These are phyloP conservation scores for Acanthoscelides obtectus DNA, from an alignment of 2,888 invertebrate genomes.

Conservation along the genomic window DNA sequence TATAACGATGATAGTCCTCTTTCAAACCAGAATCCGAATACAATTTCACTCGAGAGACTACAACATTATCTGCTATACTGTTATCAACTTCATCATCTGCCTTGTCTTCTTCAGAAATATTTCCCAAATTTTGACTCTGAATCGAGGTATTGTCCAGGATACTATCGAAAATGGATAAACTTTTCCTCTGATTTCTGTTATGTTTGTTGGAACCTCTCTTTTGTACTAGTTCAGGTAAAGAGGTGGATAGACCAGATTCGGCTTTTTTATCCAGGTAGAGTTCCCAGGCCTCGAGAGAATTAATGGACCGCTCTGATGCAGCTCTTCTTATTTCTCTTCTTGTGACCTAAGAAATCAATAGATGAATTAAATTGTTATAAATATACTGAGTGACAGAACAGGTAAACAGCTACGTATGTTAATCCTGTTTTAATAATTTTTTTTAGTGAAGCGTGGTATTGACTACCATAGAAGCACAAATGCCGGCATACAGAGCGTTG, in stretches of 20 bases:
- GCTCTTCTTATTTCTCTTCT: constrained; percentile 21
- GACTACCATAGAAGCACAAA: too few relatives aligned
- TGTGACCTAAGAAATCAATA: background rate
- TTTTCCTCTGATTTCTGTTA: constrained; percentile 26
- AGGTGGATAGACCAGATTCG: background rate
- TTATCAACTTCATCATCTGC: background rate
- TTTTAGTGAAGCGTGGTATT: too few relatives aligned
- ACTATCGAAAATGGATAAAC: constrained; percentile 30
- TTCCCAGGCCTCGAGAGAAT: constrained; percentile 31
- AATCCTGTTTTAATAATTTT: too few relatives aligned
- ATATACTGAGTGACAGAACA: too few relatives aligned
- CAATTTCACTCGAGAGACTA: background rate
- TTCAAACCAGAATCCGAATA: background rate
- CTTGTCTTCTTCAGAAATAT: constrained; percentile 13
- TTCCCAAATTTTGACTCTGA: constrained; percentile 10
- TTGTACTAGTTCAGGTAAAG: constrained; percentile 7
- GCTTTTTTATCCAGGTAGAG: constrained; percentile 21
- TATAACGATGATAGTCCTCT: background rate
- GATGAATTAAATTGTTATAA: too few relatives aligned
- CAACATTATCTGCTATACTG: background rate
- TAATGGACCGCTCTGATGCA: constrained; percentile 23
- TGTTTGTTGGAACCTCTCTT: constrained; percentile 16
- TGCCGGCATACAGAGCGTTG: too few relatives aligned
- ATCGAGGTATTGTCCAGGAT: constrained; percentile 24
- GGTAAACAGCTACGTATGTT: too few relatives aligned